These are phyloP conservation scores for Copidosoma floridanum DNA, from an alignment of 1,140 invertebrate genomes.

Conservation along the genomic window DNA sequence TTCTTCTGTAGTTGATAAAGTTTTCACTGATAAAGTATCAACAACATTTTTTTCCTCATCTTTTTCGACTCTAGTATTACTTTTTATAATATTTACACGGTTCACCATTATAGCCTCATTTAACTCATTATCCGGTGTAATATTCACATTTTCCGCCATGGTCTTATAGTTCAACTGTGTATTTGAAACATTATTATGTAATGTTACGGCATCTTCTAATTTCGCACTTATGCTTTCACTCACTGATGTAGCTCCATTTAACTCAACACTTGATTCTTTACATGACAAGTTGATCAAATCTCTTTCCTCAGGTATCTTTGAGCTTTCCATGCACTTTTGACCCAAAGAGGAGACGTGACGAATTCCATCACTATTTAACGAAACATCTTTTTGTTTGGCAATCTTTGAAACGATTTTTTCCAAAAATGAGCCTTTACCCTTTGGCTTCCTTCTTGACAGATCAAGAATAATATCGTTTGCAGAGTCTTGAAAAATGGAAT, in stretches of 20 bases:
- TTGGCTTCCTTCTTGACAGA: constrained; percentile 46
- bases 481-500: constrained; percentile 1
- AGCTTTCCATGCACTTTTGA: constrained; percentile 5
- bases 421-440: constrained; percentile 47
- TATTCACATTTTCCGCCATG: too few relatives aligned
- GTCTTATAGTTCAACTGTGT: too few relatives aligned
- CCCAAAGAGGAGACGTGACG: background rate
- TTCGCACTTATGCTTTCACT: too few relatives aligned
- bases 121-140: too few relatives aligned
- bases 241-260: background rate
- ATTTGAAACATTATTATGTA: too few relatives aligned
- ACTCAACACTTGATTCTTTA: background rate
- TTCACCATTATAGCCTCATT: too few relatives aligned
- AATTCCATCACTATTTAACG: constrained; percentile 39
- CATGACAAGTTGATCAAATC: constrained; percentile 1
- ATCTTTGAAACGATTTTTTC: constrained; percentile 55
- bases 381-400: constrained; percentile 51
- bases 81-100: constrained; percentile 15
- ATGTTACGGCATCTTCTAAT: too few relatives aligned
- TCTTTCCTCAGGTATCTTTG: background rate
- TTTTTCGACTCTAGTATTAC: background rate
- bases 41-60: background rate
- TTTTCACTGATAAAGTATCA: background rate
- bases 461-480: constrained; percentile 52
- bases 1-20: constrained; percentile 24